Base-by-base conservation (phyloP, 2,888 invertebrate species). In the Pyrrhia umbra region DNA sequence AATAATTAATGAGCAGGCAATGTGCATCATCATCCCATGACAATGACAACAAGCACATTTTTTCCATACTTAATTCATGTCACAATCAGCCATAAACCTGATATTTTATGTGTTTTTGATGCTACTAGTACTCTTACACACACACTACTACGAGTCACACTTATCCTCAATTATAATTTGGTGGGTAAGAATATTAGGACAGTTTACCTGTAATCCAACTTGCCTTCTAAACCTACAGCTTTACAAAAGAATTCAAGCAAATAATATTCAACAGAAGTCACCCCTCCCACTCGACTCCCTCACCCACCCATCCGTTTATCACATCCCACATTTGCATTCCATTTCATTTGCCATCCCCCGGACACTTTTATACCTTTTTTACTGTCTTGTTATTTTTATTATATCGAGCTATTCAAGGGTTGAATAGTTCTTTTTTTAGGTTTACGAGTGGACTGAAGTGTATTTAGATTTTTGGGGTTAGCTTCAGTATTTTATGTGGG, bases 271-370 rank as follows among this genome's bases (percentile, higher is more conserved):
- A 30, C 15, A 52, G 47, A 46, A 59, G 23, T 37, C 49, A 61
- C 58, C 66, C 75, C 50, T 25, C 51, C 63, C 56, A 15, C 37
- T 6, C 34, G 42, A 55, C 59, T 66, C 59, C 43, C 70, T 20
- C 6, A 8, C 55, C 67, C 77, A 74, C 79, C 82, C 80, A 68
- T 77, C 77, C 72, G 77, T 79, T 83, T 81, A 84, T 81, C 88
- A 86, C 85, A 85, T 86, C 83, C 82, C 76, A 85, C 90, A 93
- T 93, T 93, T 92, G 92, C 93, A 93, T 93, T 91, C 92, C 92
- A 92, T 93, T 92, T 92, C 90, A 92, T 92, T 91, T 89, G 85
- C 66, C 71, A 80, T 80, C 73, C 70, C 69, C 81, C 85, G 87
- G 90, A 88, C 89, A 89, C 80, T 90, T 90, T 91, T 89, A 88